A percentile compares a stretch with the other conserved stretches of the same genome.
Conservation (phyloP, 2,113 vertebrate genomes). For the Puntigrus tetrazona region DNA sequence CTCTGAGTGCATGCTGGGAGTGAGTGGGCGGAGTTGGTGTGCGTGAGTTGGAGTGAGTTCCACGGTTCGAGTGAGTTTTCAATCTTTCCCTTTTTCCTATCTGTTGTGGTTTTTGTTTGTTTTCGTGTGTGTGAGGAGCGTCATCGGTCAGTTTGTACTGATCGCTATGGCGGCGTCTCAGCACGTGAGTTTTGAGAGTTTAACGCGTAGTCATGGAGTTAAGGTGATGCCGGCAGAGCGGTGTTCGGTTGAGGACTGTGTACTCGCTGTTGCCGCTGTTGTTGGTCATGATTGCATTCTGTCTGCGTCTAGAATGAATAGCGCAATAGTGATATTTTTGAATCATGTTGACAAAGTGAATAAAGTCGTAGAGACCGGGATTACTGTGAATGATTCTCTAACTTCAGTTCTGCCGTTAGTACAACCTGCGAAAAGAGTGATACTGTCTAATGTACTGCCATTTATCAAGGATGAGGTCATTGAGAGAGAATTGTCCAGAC, state of each 20-base stretch:
- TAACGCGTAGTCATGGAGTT: neutral
- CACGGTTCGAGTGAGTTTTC: neutral
- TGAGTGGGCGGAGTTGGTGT: too few species aligned
- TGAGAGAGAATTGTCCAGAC: too few species aligned
- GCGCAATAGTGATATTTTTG: neutral
- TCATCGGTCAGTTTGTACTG: neutral
- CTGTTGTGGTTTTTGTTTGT: neutral
- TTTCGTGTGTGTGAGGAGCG: too few species aligned
- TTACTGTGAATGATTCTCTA: neutral
- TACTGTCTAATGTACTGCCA: neutral
- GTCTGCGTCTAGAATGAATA: neutral
- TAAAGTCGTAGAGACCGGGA: neutral
- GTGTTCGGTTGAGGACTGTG: neutral
- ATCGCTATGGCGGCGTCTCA: neutral
- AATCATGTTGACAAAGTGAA: neutral
- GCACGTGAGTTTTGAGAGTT: neutral
- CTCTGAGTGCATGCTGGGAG: too few species aligned
- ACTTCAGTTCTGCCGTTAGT: neutral
- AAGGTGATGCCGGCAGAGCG: neutral
- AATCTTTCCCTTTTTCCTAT: constrained; percentile 8
- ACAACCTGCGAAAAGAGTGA: neutral
- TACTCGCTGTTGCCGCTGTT: too few species aligned
- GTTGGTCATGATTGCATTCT: neutral
- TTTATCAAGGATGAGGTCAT: too few species aligned
- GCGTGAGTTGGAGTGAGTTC: too few species aligned